Evolutionary conservation across 2,888 invertebrate species (phyloP).

Genomic region (Cheilosia impressa): DNA sequence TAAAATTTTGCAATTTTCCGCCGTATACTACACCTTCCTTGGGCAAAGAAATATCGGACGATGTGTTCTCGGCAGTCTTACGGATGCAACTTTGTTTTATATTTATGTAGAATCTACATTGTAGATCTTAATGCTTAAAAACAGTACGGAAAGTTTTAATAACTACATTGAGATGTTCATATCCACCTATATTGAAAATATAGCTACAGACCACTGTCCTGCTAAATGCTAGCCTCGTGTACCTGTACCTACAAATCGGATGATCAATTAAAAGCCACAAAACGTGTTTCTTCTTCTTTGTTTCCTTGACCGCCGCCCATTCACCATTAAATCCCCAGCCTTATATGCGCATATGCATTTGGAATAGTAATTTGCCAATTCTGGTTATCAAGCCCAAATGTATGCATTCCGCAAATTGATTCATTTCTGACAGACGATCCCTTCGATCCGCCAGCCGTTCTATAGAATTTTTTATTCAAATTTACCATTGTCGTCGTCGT

Average conservation of each 20-base stretch:
- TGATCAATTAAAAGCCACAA: not conserved
- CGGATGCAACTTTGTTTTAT: no score
- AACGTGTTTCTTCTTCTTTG: not conserved
- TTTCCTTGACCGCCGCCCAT: not conserved
- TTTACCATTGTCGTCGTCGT: constrained; percentile 35
- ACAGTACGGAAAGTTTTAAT: no score
- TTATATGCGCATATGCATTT: constrained; percentile 4
- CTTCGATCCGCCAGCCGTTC: constrained; percentile 24
- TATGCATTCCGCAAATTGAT: constrained; percentile 57
- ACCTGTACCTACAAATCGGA: not conserved
- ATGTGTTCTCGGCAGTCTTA: no score
- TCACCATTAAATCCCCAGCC: constrained; percentile 6
- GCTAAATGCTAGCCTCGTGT: no score
- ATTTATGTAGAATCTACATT: no score
- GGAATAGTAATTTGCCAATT: constrained; percentile 37
- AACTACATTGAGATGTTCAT: no score
- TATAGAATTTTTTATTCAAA: constrained; percentile 48
- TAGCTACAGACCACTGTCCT: no score
- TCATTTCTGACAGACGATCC: constrained; percentile 55
- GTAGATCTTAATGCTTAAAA: no score
- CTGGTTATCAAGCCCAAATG: constrained; percentile 15
- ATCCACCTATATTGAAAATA: no score
- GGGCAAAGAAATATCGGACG: no score
- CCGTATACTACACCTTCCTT: no score
- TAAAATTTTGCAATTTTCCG: no score